These are phyloP conservation scores for Scomberomorus guttatus DNA, from an alignment of 2,797 vertebrate genomes.

Conservation along the genomic window DNA sequence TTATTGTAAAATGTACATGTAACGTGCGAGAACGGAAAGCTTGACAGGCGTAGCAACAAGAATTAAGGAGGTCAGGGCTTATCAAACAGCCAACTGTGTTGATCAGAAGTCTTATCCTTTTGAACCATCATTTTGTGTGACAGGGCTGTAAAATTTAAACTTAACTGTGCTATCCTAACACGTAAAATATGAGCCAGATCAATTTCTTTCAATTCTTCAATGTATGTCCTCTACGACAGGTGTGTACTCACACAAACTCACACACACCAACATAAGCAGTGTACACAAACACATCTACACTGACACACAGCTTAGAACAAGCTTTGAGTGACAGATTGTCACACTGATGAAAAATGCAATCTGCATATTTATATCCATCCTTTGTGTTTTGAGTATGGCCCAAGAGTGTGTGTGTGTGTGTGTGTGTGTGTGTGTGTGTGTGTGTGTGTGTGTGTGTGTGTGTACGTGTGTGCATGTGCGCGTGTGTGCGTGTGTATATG, in stretches of 20 bases:
- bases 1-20: neutral
- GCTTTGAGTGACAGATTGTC: conserved; percentile 45
- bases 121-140: neutral
- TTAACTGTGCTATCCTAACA: neutral
- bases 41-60: neutral
- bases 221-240: neutral
- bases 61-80: neutral
- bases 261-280: neutral
- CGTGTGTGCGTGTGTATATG: neutral
- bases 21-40: neutral
- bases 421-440: neutral
- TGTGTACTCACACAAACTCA: conserved; percentile 3
- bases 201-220: conserved; percentile 14
- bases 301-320: conserved; percentile 4
- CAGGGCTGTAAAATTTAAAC: neutral
- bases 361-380: conserved; percentile 35
- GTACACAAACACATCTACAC: neutral
- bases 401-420: conserved; percentile 3
- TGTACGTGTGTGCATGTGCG: neutral
- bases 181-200: neutral
- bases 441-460: neutral
- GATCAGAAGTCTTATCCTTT: neutral
- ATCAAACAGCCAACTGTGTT: neutral
- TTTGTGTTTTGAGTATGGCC: conserved; percentile 15
- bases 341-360: conserved; percentile 32